Evolutionary conservation across 2,888 invertebrate species (phyloP).

Genomic region (Caradrina clavipalpis): DNA sequence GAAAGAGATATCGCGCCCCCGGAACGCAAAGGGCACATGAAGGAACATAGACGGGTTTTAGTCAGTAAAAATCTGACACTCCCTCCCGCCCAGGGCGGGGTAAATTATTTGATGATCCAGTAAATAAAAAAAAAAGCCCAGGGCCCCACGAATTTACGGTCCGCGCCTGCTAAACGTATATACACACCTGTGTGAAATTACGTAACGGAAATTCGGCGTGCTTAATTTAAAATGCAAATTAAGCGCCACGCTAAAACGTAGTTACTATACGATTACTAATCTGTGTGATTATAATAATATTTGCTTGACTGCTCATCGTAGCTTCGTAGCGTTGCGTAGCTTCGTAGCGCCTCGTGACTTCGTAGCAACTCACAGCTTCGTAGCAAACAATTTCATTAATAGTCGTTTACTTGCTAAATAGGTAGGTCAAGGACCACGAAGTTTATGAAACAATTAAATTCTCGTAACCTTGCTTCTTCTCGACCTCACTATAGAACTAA

Average conservation of each 20-base stretch:
- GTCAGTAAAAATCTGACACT: too few relatives aligned
- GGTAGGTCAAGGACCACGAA: not conserved
- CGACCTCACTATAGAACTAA: too few relatives aligned
- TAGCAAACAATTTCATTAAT: not conserved
- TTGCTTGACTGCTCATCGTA: not conserved
- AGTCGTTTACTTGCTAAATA: not conserved
- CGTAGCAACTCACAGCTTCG: not conserved
- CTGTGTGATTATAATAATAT: not conserved
- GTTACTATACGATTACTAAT: not conserved
- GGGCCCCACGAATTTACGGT: too few relatives aligned
- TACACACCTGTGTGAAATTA: not conserved
- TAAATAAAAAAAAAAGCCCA: too few relatives aligned
- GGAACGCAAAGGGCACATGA: too few relatives aligned
- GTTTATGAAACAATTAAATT: too few relatives aligned
- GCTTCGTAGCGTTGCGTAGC: not conserved
- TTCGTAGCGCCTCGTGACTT: not conserved
- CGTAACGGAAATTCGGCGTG: not conserved
- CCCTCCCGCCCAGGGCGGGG: too few relatives aligned
- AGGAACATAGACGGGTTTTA: too few relatives aligned
- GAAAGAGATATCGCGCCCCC: too few relatives aligned
- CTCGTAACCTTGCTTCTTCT: not conserved
- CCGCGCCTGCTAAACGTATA: not conserved
- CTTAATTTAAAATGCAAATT: not conserved
- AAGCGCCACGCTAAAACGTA: not conserved
- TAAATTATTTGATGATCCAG: too few relatives aligned